Evolutionary conservation across 2,113 vertebrate species (phyloP), one percentile per base, ranked within the genome.

Genomic region (Lasiurus cinereus): DNA sequence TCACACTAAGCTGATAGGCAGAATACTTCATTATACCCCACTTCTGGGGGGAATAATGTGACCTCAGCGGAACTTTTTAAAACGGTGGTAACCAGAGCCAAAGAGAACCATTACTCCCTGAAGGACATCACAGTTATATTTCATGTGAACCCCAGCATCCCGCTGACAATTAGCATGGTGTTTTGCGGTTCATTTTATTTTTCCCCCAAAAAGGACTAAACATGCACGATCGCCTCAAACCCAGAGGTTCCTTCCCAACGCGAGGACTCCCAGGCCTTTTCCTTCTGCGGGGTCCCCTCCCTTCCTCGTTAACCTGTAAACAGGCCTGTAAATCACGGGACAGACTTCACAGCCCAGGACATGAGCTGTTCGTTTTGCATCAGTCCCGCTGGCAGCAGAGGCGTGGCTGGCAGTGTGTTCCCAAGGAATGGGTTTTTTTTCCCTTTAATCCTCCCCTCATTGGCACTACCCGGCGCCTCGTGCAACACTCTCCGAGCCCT

Each of bases 21-120:
- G 67, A 67, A 83, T 76, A 92, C 90, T 50, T 48, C 29, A 85
- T 87, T 82, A 92, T 15, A 80, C 22, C 72, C 77, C 77, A 90
- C 52, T 74, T 88, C 29, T 64, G 24, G 62, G 21, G 43, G 31
- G 29, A 80, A 67, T 67, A 39, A 76, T 67, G 52, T 80, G 29
- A 67, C 19, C 94, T 80, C 21, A 27, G 54, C 6, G 77, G 18
- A 50, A 18, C 16, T 85, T 88, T 85, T 92, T 46, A 29, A 2
- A 14, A 14, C 36, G 78, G 66, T 46, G 29, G 46, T 48, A 93
- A 43, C 52, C 94, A 88, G 6, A 92, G 72, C 6, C 52, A 67
- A 90, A 89, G 66, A 90, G 62, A 94, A 85, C 24, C 70, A 50
- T 19, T 50, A 76, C 31, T 4, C 50, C 33, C 27, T 43, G 9